A percentile compares a stretch with the other conserved stretches of the same genome.
These are phyloP conservation scores for Struthio camelus DNA, from an alignment of 2,113 vertebrate genomes.

Conservation along the genomic window DNA sequence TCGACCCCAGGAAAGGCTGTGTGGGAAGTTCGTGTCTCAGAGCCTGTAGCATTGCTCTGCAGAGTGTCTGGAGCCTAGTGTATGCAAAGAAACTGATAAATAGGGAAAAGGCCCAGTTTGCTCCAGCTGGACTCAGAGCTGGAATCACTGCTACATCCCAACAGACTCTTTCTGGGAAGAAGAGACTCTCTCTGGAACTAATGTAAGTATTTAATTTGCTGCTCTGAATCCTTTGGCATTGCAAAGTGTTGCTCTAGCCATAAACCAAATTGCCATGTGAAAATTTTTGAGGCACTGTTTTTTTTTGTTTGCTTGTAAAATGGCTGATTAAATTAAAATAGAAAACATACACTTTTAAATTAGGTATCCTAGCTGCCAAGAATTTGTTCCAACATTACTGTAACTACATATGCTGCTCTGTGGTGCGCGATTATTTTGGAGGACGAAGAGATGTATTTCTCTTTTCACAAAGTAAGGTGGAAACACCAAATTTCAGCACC, in stretches of 20 bases:
- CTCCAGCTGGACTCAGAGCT: slow-evolving; percentile 53
- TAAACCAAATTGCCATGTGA: background rate
- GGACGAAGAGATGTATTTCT: background rate
- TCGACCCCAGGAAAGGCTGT: slow-evolving; percentile 72
- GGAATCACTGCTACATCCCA: background rate
- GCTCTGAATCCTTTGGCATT: slow-evolving; percentile 1
- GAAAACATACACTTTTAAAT: background rate
- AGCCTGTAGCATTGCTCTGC: slow-evolving; percentile 68
- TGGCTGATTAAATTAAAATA: background rate
- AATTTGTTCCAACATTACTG: background rate
- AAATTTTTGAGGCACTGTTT: background rate
- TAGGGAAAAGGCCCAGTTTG: slow-evolving; percentile 46
- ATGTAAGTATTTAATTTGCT: slow-evolving; percentile 56
- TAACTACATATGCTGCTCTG: background rate
- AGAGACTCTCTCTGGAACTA: background rate
- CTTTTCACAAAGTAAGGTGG: background rate
- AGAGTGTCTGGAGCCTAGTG: slow-evolving; percentile 73
- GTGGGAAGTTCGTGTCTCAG: slow-evolving; percentile 78
- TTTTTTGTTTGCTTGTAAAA: slow-evolving; percentile 10
- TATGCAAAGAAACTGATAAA: slow-evolving; percentile 74
- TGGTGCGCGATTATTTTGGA: background rate
- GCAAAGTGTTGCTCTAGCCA: background rate
- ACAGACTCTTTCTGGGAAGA: background rate
- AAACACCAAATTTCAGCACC: background rate
- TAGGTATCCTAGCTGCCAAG: background rate